Percentiles rank a stretch among this genome's conserved stretches.
These are phyloP conservation scores for Cheilosia vernalis DNA, from an alignment of 2,888 invertebrate species.

Conservation along the genomic window DNA sequence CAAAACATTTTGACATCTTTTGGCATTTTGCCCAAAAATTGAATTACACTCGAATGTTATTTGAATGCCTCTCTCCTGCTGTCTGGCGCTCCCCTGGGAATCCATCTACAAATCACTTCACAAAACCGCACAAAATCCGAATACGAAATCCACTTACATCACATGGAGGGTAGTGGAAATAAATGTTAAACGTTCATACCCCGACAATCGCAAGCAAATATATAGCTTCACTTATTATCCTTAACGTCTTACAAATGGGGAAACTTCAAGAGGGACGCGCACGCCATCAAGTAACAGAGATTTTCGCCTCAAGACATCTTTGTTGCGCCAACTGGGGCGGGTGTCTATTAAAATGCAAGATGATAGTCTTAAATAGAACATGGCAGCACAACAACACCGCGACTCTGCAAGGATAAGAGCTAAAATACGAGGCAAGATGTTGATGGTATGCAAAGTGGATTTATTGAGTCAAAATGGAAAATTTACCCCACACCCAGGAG, in stretches of 20 bases:
- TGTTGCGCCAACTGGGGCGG: conserved; percentile 19
- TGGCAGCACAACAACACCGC: conserved; percentile 33
- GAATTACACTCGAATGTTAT: conserved; percentile 63
- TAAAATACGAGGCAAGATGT: conserved; percentile 46
- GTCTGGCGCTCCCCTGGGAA: conserved; percentile 51
- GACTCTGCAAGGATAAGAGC: conserved; percentile 27
- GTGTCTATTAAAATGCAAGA: conserved; percentile 70
- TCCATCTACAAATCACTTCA: conserved; percentile 58
- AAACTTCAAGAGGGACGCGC: conserved; percentile 66
- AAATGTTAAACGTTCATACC: conserved; percentile 67
- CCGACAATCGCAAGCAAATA: conserved; percentile 65
- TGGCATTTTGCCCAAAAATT: conserved; percentile 48
- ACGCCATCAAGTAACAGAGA: conserved; percentile 37
- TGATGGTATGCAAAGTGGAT: conserved; percentile 81
- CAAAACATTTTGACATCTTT: conserved; percentile 68
- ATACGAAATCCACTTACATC: conserved; percentile 60
- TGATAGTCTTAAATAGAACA: conserved; percentile 54
- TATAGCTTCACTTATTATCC: conserved; percentile 74
- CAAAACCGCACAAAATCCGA: conserved; percentile 3
- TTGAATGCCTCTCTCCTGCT: conserved; percentile 22
- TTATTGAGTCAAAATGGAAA: conserved; percentile 83
- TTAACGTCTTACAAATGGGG: conserved; percentile 73
- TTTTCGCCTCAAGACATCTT: conserved; percentile 49
- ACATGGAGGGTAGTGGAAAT: conserved; percentile 5
- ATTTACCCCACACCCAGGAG: conserved; percentile 74